Evolutionary conservation across 37 sponge, comb jelly and placozoan genomes (phyloP).

Genomic region (Crambe crambe): DNA sequence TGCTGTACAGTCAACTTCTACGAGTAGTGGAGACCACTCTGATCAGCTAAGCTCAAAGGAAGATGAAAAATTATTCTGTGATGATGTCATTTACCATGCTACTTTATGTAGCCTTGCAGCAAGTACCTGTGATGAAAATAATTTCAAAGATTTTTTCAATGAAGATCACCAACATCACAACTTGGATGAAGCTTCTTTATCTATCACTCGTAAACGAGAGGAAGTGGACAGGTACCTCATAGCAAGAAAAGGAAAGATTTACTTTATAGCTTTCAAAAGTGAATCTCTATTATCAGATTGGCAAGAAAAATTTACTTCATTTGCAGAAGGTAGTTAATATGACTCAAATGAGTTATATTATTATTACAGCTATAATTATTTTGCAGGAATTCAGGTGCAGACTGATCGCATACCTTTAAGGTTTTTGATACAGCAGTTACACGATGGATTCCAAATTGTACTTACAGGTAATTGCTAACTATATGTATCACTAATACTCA

Average conservation of each 20-base stretch:
- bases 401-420: not conserved
- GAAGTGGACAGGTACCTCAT: conserved; percentile 10
- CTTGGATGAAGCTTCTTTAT: conserved; percentile 17
- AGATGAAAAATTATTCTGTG: conserved; percentile 4
- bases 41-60: not conserved
- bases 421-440: conserved; percentile 4
- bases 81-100: conserved; percentile 16
- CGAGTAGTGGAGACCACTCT: not conserved
- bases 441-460: not conserved
- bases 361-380: not conserved
- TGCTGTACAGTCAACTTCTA: not conserved
- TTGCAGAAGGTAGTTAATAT: conserved; percentile 7
- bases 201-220: not conserved
- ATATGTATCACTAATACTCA: too few species aligned
- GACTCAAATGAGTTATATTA: too few species aligned
- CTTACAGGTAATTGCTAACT: conserved; percentile 11
- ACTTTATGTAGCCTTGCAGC: conserved; percentile 13
- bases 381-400: conserved; percentile 2
- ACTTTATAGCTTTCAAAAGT: conserved; percentile 20
- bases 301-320: conserved; percentile 1
- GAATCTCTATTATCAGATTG: conserved; percentile 10
- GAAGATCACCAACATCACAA: not conserved
- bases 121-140: not conserved
- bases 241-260: conserved; percentile 5
- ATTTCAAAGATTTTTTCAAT: not conserved